Evolutionary conservation across 1,140 invertebrate species (phyloP), one percentile per base, ranked within the genome.

Genomic region (Brachionus rubens): DNA sequence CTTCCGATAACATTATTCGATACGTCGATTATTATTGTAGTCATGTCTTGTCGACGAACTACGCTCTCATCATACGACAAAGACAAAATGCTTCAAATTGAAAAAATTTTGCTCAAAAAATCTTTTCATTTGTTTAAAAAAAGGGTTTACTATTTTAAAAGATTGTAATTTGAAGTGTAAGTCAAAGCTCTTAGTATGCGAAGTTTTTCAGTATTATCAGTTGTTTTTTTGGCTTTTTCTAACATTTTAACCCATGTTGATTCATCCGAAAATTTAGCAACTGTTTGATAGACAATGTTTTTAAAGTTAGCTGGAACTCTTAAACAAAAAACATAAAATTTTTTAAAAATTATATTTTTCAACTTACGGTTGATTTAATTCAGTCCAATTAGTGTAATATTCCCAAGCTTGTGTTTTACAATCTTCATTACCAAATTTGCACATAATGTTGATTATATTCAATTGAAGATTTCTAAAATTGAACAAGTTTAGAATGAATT

Each of bases 21-120:
- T 16, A 72, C 36, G 50, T 48, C 43, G n/a, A 19, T 30, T 19
- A 72, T 72, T 40, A 72, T 36, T 10, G 68, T 28, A 30, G 68
- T 72, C 30, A 36, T 36, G 9, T 72, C 68, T 50, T 72, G 68
- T 30, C 68, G n/a, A 12, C 68, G 28, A 41, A 72, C 68, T 14
- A 72, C 36, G 21, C 26, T 54, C 9, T 36, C 28, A 26, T 72
- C 68, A 40, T 50, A 48, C 6, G 68, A 72, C 16, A 59, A 33
- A 19, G 54, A 59, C 30, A 59, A 59, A 41, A 59, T 48, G 7
- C 36, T 54, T n/a, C n/a, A n/a, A n/a, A n/a, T n/a, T 26, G 26
- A 50, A 28, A 24, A 72, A 28, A 72, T 26, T n/a, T 50, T 50
- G 16, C 10, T 62, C 10, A 16, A 43, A 43, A 0, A 43, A 24